Evolutionary conservation across 2,888 invertebrate genomes (phyloP).

Genomic region (Miltochrista miniata): DNA sequence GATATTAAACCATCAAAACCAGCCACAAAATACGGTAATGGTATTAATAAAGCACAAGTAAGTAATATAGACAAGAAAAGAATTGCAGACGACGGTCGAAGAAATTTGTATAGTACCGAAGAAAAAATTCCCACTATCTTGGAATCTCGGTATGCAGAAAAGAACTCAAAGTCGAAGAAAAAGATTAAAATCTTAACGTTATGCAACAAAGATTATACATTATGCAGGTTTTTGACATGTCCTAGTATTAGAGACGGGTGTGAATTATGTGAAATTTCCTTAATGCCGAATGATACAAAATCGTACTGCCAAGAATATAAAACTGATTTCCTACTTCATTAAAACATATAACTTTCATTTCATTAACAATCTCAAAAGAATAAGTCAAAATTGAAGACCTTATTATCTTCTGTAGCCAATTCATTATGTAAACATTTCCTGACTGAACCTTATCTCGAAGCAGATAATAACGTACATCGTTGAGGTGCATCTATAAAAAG

Average conservation of each 20-base stretch:
- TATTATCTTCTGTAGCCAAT: slow-evolving; percentile 52
- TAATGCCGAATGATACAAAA: slow-evolving; percentile 22
- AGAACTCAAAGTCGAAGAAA: not conserved
- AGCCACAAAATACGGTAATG: slow-evolving; percentile 1
- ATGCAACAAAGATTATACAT: slow-evolving; percentile 43
- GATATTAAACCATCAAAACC: slow-evolving; percentile 24
- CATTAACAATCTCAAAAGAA: not conserved
- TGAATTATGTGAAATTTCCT: slow-evolving; percentile 54
- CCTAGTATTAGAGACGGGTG: slow-evolving; percentile 49
- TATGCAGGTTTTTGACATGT: slow-evolving; percentile 63
- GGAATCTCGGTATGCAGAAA: not conserved
- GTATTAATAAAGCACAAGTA: slow-evolving; percentile 3
- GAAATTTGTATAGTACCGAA: not conserved
- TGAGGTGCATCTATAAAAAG: slow-evolving; percentile 62
- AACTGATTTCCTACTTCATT: slow-evolving; percentile 37
- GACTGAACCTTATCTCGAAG: slow-evolving; percentile 61
- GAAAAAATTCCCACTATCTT: not conserved
- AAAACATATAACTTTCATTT: not conserved
- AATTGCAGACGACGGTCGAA: not conserved
- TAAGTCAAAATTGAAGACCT: slow-evolving; percentile 42
- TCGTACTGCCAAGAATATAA: slow-evolving; percentile 46
- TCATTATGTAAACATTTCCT: slow-evolving; percentile 81
- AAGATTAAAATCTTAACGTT: slow-evolving; percentile 51
- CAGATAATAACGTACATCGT: slow-evolving; percentile 65
- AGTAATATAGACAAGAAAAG: not conserved